Percentiles rank a stretch among this genome's conserved stretches.
These are phyloP conservation scores for Globodera ellingtonae DNA, from an alignment of 1,140 invertebrate species.

Conservation along the genomic window DNA sequence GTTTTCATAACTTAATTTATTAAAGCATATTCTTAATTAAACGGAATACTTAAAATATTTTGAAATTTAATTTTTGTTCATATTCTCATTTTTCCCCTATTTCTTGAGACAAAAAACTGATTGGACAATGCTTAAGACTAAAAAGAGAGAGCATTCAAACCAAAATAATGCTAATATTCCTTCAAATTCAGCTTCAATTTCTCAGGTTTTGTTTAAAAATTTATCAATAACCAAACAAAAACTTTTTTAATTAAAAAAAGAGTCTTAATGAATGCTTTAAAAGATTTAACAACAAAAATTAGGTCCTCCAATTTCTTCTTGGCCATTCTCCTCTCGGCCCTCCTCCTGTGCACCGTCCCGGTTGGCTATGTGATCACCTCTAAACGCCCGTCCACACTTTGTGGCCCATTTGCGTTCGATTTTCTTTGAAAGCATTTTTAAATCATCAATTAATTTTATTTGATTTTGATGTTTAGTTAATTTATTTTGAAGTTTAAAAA, in stretches of 20 bases:
- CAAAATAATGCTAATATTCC: not conserved
- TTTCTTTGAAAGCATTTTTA: not conserved
- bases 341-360: slow-evolving; percentile 90
- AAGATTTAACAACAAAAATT: slow-evolving; percentile 10
- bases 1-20: too few species aligned
- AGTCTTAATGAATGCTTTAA: not conserved
- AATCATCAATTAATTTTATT: too few species aligned
- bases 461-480: too few species aligned
- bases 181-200: not conserved
- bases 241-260: not conserved
- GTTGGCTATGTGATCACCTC: slow-evolving; percentile 91
- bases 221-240: too few species aligned
- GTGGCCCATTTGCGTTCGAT: slow-evolving; percentile 82
- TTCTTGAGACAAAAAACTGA: too few species aligned
- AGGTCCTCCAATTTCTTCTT: slow-evolving; percentile 93
- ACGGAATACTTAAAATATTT: too few species aligned
- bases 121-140: too few species aligned
- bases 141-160: not conserved
- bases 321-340: slow-evolving; percentile 84
- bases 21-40: too few species aligned
- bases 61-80: too few species aligned
- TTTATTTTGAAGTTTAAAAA: not conserved
- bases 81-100: too few species aligned
- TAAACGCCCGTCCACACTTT: slow-evolving; percentile 83
- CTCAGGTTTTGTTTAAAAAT: slow-evolving; percentile 11